Evolutionary conservation across 2,113 vertebrate species (phyloP), one percentile per base, ranked within the genome.

Genomic region (Coptodon rendalli): DNA sequence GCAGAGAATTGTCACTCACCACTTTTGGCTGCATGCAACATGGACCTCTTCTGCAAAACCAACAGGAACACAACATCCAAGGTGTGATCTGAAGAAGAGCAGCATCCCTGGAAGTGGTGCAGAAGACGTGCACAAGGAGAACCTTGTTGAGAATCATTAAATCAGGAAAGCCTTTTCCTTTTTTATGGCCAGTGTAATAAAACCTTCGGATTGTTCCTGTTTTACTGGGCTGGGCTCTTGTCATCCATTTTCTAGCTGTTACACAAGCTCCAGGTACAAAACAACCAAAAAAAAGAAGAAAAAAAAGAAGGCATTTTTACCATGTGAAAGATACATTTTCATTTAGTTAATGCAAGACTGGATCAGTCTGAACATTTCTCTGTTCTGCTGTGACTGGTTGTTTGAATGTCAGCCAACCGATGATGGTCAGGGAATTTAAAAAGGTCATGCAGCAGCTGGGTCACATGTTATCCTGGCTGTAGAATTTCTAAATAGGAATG

Each of bases 241-340:
- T 31, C 1, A 1, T 50, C 27, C 43, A 78, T 17, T 19, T 19
- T 12, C 24, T 1, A 50, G 24, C 22, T 29, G 71, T n/a, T n/a
- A 52, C 19, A 52, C 17, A 52, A 52, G 19, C 24, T 48, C 9
- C 2, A 2, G 14, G 24, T 76, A 1, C 1, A 29, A 50, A 78
- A 78, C 43, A 78, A 50, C 71, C 10, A 0, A 11, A 63, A 57
- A 2, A 29, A 27, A 1, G 2, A 2, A n/a, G n/a, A 0, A 0
- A 5, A 10, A 45, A 43, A 45, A 5, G 4, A 76, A 76, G 43
- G 3, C 24, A 19, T 19, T 48, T 76, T 31, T 9, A 19, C 43
- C 6, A 50, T 19, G 43, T 29, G 24, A 73, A 73, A 45, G 22
- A 78, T 50, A 78, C 6, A 50, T 78, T 50, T 78, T 78, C 24